Conservation (phyloP, 2,888 invertebrate genomes). For the Thecocarcelia acutangulata region DNA sequence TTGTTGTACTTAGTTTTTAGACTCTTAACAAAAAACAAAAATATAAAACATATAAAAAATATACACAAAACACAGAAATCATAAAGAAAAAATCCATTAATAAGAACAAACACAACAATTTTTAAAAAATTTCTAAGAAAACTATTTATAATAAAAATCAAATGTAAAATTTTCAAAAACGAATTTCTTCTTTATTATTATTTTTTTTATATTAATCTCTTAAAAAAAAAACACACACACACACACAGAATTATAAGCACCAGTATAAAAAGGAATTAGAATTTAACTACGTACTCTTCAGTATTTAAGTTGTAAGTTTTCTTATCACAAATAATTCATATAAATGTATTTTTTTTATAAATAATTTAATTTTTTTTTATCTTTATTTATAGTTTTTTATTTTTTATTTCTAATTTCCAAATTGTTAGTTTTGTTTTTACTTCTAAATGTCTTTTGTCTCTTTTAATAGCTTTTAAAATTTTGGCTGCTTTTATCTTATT, state of each 20-base stretch:
- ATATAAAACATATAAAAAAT: conserved; percentile 26
- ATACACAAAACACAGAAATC: conserved; percentile 24
- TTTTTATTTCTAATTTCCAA: neutral
- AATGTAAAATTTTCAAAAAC: conserved; percentile 49
- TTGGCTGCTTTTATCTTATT: conserved; percentile 49
- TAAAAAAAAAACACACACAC: conserved; percentile 4
- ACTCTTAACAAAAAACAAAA: conserved; percentile 36
- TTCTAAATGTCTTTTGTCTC: neutral
- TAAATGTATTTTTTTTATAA: conserved; percentile 26
- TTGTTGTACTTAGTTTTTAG: conserved; percentile 69
- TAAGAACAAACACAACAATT: conserved; percentile 13
- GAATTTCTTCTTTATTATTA: conserved; percentile 23
- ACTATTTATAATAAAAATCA: conserved; percentile 20
- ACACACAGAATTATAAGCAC: conserved; percentile 54
- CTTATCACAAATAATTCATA: conserved; percentile 55
- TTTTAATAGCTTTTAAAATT: conserved; percentile 20
- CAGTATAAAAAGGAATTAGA: conserved; percentile 54
- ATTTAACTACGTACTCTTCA: conserved; percentile 63
- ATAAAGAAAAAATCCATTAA: conserved; percentile 28
- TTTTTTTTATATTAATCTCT: conserved; percentile 41
- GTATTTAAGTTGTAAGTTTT: conserved; percentile 65
- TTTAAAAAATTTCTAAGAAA: conserved; percentile 24
- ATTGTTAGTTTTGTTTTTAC: too few relatives aligned
- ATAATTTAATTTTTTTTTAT: conserved; percentile 13
- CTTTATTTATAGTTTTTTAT: neutral